Percentiles rank a stretch among this genome's conserved stretches.
phyloP scores from a whole-genome alignment of 2,797 vertebrate genomes.

The Chelon labrosus region DNA sequence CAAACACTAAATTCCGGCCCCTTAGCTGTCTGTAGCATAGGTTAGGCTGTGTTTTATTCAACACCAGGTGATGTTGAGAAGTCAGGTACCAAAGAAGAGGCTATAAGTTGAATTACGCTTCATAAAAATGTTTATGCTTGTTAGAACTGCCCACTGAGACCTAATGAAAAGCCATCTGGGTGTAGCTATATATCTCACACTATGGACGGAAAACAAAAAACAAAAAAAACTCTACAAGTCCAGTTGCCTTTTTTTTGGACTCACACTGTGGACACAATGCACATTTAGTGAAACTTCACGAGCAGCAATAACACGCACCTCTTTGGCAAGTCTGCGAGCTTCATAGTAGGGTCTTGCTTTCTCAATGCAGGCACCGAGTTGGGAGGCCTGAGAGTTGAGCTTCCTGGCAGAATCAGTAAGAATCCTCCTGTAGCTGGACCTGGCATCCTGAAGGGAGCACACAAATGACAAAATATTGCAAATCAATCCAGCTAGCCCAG shows the following conservation, averaged over 20 bases:
- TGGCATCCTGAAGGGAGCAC: constrained; percentile 85
- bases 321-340: constrained; percentile 91
- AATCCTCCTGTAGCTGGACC: constrained; percentile 91
- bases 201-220: no score
- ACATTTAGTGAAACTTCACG: neutral
- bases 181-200: neutral
- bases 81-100: no score
- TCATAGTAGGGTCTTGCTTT: constrained; percentile 95
- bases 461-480: neutral
- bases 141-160: neutral
- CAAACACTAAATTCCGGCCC: no score
- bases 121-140: no score
- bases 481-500: neutral
- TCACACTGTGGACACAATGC: neutral
- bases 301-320: constrained; percentile 77
- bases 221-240: no score
- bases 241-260: no score
- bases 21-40: no score
- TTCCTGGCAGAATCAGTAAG: constrained; percentile 92
- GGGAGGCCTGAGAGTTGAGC: constrained; percentile 90
- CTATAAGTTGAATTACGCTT: no score
- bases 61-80: no score
- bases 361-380: constrained; percentile 91
- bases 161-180: neutral
- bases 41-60: no score